Percentiles rank a stretch among this genome's conserved stretches.
These are phyloP conservation scores for Parthenolecanium corni DNA, from an alignment of 2,888 invertebrate species.

Conservation along the genomic window DNA sequence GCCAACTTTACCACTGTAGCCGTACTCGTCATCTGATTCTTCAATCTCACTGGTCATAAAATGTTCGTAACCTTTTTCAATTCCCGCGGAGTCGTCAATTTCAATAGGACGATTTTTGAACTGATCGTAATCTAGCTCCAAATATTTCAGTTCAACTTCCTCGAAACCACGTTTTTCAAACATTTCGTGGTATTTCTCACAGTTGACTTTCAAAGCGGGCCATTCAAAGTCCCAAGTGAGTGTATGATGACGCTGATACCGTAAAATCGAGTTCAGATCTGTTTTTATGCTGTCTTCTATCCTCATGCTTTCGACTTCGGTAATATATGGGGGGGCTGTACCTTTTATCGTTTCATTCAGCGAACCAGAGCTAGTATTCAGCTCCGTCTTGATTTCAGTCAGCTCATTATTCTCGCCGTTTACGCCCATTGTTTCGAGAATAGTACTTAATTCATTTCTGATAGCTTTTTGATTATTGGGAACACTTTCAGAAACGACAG, in stretches of 20 bases:
- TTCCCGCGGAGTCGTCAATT: conserved; percentile 46
- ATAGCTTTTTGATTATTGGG: neutral
- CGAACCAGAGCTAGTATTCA: neutral
- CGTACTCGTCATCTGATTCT: neutral
- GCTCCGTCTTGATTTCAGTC: neutral
- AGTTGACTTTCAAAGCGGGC: conserved; percentile 38
- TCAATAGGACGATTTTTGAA: conserved; percentile 54
- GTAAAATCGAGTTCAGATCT: conserved; percentile 57
- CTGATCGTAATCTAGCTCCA: conserved; percentile 58
- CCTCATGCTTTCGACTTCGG: conserved; percentile 5
- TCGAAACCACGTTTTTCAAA: conserved; percentile 40
- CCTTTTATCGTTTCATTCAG: neutral
- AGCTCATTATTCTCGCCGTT: neutral
- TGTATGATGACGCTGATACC: conserved; percentile 57
- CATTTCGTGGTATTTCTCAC: conserved; percentile 45
- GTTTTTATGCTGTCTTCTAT: conserved; percentile 35
- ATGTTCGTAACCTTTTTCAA: conserved; percentile 50
- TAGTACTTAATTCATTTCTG: neutral
- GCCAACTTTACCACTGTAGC: neutral
- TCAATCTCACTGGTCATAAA: conserved; percentile 36
- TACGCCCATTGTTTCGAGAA: neutral
- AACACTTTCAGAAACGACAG: neutral
- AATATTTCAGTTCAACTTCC: conserved; percentile 57
- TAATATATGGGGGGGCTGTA: neutral
- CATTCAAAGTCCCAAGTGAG: conserved; percentile 58